Base-by-base conservation (phyloP, 2,113 vertebrate species). In the Ciconia boyciana region DNA sequence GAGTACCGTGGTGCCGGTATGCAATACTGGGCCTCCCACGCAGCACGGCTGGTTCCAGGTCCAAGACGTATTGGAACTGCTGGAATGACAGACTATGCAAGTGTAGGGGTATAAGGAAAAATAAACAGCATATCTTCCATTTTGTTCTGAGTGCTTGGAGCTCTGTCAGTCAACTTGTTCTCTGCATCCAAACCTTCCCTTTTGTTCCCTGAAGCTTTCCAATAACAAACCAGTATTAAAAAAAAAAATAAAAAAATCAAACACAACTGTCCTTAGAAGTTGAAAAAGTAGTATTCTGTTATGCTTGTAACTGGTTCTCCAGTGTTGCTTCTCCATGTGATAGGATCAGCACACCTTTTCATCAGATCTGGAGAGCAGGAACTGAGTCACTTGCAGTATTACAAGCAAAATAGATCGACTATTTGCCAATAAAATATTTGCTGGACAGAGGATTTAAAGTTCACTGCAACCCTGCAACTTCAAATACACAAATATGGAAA, bases 41-140 rank as follows among this genome's bases (percentile, higher is more conserved):
- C 44, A 65, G 29, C 28, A 16, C 2, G 1, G 14, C 54, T 71
- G 5, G 9, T 31, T 87, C 25, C 9, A 34, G 36, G 48, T 46
- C 44, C 12, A 15, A 39, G 26, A 21, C 0, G 1, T 21, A 16
- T 0, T 12, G 29, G 7, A 4, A 6, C 41, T 70, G n/a, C 43
- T 90, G 55, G 66, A 69, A 87, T 46, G 29, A n/a, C 17, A 39
- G 52, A 16, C 20, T 62, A 5, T 36, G 24, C 8, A 52, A 49
- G 9, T 26, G 28, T 32, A 70, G 34, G 29, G 2, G 1, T 34
- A 20, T n/a, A 74, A n/a, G 17, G 54, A 84, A 78, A 83, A 81
- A 64, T 16, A 36, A 48, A 36, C 11, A 25, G 16, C 29, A 3
- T 17, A 16, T 55, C 65, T 90, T 65, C 46, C 2, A 17, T 66